Conservation (phyloP, 2,888 invertebrate genomes). For the Hedya salicella region DNA sequence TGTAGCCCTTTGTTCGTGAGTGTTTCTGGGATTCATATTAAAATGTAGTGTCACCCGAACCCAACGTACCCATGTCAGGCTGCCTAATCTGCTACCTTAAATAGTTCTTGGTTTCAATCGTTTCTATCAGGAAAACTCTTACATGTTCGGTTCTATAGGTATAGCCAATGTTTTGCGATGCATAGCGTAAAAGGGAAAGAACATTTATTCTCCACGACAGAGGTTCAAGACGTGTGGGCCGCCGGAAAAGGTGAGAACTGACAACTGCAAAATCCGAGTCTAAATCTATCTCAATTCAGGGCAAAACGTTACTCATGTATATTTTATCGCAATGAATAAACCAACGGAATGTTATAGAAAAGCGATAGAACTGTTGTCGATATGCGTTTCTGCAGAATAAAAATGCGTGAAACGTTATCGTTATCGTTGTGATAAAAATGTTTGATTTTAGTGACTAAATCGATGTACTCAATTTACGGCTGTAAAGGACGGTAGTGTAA, state of each 20-base stretch:
- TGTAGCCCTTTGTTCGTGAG: background rate
- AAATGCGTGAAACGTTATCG: background rate
- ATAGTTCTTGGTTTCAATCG: constrained; percentile 25
- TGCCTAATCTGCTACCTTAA: constrained; percentile 14
- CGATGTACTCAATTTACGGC: too few species aligned
- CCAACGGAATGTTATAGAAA: constrained; percentile 28
- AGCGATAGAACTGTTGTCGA: constrained; percentile 28
- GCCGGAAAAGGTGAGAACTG: constrained; percentile 23
- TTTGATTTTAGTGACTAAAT: background rate
- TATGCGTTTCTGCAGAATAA: constrained; percentile 30
- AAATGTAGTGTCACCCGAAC: constrained; percentile 24
- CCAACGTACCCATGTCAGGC: constrained; percentile 24
- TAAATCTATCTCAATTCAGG: constrained; percentile 39
- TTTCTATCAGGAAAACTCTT: background rate
- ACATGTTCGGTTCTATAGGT: background rate
- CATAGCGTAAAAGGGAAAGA: background rate
- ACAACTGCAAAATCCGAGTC: constrained; percentile 36
- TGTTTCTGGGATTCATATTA: constrained; percentile 30
- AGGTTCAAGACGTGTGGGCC: constrained; percentile 9
- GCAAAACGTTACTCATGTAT: constrained; percentile 38
- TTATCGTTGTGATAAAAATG: constrained; percentile 9
- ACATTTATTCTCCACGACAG: constrained; percentile 16
- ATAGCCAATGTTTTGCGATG: background rate
- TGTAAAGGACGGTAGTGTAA: too few species aligned
- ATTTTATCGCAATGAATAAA: constrained; percentile 41